Evolutionary conservation across 2,113 vertebrate species (phyloP).

Genomic region (Thryonomys swinderianus): DNA sequence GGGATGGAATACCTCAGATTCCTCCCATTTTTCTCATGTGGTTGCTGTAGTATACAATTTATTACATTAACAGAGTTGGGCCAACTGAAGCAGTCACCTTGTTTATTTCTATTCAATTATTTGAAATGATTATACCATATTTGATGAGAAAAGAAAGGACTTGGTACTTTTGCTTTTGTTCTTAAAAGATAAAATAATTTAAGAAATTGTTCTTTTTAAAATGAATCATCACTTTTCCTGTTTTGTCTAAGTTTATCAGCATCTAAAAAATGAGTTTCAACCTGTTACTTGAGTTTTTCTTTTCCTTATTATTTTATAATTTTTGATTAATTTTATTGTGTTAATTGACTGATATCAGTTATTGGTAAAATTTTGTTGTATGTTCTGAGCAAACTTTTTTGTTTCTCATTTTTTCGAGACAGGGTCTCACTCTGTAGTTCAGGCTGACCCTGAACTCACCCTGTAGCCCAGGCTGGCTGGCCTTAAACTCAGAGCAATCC

Average conservation of each 20-base stretch:
- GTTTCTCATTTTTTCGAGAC: not conserved
- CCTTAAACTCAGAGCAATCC: too few relatives aligned
- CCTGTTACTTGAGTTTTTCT: not conserved
- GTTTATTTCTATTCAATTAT: not conserved
- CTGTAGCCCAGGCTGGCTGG: too few relatives aligned
- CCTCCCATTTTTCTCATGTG: not conserved
- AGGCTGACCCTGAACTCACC: too few relatives aligned
- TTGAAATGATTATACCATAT: not conserved
- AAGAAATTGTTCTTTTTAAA: not conserved
- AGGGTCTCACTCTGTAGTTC: too few relatives aligned
- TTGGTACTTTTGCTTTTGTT: conserved; percentile 6
- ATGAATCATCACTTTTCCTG: not conserved
- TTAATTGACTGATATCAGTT: not conserved
- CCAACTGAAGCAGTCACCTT: not conserved
- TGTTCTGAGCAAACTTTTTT: conserved; percentile 5
- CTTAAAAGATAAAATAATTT: not conserved
- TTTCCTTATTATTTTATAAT: not conserved
- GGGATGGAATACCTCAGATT: not conserved
- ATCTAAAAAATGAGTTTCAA: not conserved
- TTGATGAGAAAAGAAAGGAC: not conserved
- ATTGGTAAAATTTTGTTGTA: conserved; percentile 13
- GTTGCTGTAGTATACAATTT: accelerated
- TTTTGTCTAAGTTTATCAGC: not conserved
- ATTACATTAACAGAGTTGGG: not conserved
- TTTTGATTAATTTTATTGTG: conserved; percentile 39